Evolutionary conservation across 2,888 invertebrate genomes (phyloP), one percentile per base, ranked within the genome.

Genomic region (Linnaemya tessellans): DNA sequence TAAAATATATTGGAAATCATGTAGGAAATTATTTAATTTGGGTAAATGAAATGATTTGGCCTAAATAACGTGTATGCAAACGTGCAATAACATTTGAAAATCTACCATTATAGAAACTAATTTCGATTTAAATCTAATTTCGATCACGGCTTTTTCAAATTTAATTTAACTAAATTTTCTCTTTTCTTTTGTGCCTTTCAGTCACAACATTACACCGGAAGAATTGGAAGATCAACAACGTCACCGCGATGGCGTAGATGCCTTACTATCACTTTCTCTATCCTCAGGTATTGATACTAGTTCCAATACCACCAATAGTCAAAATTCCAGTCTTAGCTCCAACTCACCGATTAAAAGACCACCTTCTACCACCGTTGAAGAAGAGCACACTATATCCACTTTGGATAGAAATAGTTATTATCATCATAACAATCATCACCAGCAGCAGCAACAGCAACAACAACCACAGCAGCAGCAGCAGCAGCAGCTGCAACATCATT

Each of bases 161-260:
- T n/a, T n/a, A n/a, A n/a, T n/a, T n/a, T n/a, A n/a, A n/a, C n/a
- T n/a, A n/a, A n/a, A n/a, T n/a, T n/a, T n/a, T n/a, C n/a, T n/a
- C n/a, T n/a, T 15, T 22, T 74, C 35, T 5, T 25, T 51, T 41
- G 35, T 25, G 22, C 60, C 10, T 54, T 58, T 73, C 22, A 92
- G 92, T 88, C 91, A 91, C 87, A 91, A 90, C 86, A 90, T 92
- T 43, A 90, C 91, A 58, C 91, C 91, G 73, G 92, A 93, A 87
- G 95, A 95, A 88, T 93, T 95, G 65, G 95, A 95, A 88, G 95
- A 96, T 91, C 95, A 94, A 88, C 93, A 95, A 87, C 95, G 95
- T 89, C 95, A 96, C 87, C 96, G 95, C 56, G 96, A 96, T 91
- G 96, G 96, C 81, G 96, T 96, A 0, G 96, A 96, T 89, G 96